phyloP scores from a whole-genome alignment of 2,888 invertebrate species.

The Drosophila meridionalis region DNA sequence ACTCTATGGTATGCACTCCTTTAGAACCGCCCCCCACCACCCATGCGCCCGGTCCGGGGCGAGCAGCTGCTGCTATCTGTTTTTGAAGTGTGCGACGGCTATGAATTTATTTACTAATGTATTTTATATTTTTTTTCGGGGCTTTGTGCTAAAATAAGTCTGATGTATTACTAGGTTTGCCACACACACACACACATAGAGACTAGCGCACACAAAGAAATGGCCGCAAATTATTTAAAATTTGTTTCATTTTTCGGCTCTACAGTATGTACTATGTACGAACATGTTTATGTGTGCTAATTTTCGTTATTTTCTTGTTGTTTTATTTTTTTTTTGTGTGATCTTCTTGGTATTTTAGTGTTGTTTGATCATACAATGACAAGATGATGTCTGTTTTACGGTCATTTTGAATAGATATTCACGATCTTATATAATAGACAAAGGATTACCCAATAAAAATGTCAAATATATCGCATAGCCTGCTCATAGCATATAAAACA shows the following conservation, averaged over 20 bases:
- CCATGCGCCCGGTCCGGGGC: not conserved
- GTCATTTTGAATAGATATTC: slow-evolving; percentile 28
- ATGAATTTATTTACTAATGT: slow-evolving; percentile 68
- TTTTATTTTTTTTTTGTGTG: slow-evolving; percentile 49
- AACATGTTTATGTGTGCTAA: slow-evolving; percentile 43
- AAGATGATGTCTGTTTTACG: slow-evolving; percentile 54
- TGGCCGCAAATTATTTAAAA: slow-evolving; percentile 57
- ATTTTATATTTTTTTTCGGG: slow-evolving; percentile 61
- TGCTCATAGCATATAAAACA: slow-evolving; percentile 4
- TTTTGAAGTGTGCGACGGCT: slow-evolving; percentile 30
- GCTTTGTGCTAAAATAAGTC: slow-evolving; percentile 78
- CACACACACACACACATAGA: slow-evolving; percentile 8
- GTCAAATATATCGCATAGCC: slow-evolving; percentile 9
- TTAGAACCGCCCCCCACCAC: not conserved
- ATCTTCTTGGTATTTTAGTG: slow-evolving; percentile 62
- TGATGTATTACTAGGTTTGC: slow-evolving; percentile 75
- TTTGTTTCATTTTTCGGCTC: slow-evolving; percentile 45
- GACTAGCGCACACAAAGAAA: slow-evolving; percentile 38
- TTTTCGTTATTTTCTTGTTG: slow-evolving; percentile 25
- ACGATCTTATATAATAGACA: slow-evolving; percentile 37
- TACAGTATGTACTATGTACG: slow-evolving; percentile 50
- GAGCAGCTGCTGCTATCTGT: slow-evolving; percentile 59
- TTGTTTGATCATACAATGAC: slow-evolving; percentile 67
- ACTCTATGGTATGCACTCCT: slow-evolving; percentile 5
- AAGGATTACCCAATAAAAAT: slow-evolving; percentile 49